A percentile compares a stretch with the other conserved stretches of the same genome.
Conservation (phyloP, 2,113 vertebrate species). For the Apteryx mantelli region DNA sequence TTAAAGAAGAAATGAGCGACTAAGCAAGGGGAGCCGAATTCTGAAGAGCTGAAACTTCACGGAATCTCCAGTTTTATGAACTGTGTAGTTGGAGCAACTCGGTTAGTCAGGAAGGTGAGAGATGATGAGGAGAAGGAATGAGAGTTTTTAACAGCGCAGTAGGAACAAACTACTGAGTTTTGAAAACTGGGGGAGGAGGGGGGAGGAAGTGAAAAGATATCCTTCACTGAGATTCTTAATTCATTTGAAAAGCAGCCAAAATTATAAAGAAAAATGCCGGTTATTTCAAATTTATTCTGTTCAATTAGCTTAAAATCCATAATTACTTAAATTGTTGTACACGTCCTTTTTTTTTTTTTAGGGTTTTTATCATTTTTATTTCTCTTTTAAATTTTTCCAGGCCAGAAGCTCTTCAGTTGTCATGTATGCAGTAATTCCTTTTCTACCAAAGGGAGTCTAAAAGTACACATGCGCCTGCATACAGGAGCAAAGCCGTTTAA, state of each 20-base stretch:
- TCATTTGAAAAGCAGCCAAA: not conserved
- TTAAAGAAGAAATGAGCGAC: not conserved
- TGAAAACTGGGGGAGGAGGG: not conserved
- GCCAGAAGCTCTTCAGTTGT: constrained; percentile 97
- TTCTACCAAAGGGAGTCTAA: constrained; percentile 98
- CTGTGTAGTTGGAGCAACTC: not conserved
- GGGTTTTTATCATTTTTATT: not conserved
- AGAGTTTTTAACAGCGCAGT: not conserved
- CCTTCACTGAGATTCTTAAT: not conserved
- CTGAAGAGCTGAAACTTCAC: not conserved
- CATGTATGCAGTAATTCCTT: constrained; percentile 98
- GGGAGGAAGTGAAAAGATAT: not conserved
- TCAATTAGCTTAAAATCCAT: not conserved
- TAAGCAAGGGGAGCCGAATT: not conserved
- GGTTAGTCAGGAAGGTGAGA: not conserved
- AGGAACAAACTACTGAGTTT: not conserved
- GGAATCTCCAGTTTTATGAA: not conserved
- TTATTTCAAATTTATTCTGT: not conserved
- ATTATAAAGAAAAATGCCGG: not conserved
- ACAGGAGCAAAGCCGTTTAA: constrained; percentile 99
- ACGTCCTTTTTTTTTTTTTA: not conserved
- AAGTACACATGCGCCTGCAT: constrained; percentile 98
- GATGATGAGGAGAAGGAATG: not conserved
- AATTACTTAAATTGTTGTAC: not conserved
- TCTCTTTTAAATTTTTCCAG: constrained; percentile 69